phyloP scores from a whole-genome alignment of 2,113 vertebrate genomes.

The Micronisus gabar region DNA sequence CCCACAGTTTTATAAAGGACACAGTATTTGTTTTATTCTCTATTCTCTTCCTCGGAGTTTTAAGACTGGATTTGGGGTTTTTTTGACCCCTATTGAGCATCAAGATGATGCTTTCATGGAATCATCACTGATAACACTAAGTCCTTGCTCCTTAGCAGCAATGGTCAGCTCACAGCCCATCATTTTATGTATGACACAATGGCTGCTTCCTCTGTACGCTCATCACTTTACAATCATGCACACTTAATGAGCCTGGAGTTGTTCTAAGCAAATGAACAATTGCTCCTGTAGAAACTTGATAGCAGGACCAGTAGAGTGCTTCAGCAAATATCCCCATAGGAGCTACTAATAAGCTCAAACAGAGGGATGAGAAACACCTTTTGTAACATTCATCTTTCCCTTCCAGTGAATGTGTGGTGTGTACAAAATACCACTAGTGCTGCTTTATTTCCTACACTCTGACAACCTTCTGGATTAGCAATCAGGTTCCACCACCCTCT shows the following conservation, averaged over 20 bases:
- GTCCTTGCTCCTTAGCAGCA: background rate
- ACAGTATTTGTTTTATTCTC: background rate
- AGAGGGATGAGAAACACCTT: background rate
- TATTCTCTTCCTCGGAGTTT: background rate
- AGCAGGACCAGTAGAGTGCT: background rate
- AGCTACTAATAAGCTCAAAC: background rate
- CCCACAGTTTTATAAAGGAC: background rate
- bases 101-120: background rate
- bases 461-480: background rate
- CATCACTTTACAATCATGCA: background rate
- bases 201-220: background rate
- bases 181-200: background rate
- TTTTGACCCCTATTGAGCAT: background rate
- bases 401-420: background rate
- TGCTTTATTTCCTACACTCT: background rate
- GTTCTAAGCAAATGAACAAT: background rate
- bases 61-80: background rate
- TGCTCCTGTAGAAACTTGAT: background rate
- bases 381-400: background rate
- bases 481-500: background rate
- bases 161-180: background rate
- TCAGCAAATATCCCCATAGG: background rate
- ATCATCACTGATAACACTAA: background rate
- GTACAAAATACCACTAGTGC: background rate
- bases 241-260: background rate